phyloP scores from a whole-genome alignment of 2,797 vertebrate genomes.

The Hoplostethus mediterraneus region DNA sequence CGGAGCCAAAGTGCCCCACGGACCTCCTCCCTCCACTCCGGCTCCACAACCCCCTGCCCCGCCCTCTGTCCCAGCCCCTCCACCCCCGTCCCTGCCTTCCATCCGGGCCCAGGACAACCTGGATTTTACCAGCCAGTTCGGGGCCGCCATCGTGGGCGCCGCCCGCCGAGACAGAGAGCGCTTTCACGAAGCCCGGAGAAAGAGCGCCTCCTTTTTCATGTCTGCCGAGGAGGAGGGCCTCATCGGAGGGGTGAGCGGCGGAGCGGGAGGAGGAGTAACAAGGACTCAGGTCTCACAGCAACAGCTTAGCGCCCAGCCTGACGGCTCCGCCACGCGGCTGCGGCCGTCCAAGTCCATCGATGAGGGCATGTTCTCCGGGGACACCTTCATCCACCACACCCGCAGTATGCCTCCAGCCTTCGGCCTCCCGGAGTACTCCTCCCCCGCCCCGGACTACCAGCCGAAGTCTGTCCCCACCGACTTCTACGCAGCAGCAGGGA shows the following conservation, averaged over 20 bases:
- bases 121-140: constrained; percentile 93
- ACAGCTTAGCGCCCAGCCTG: constrained; percentile 79
- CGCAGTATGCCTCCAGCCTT: constrained; percentile 90
- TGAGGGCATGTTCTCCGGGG: constrained; percentile 93
- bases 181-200: constrained; percentile 90
- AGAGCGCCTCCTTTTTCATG: constrained; percentile 92
- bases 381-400: constrained; percentile 90
- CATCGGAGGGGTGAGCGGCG: constrained; percentile 57
- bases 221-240: constrained; percentile 90
- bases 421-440: constrained; percentile 84
- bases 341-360: constrained; percentile 95
- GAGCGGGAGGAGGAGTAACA: constrained; percentile 53
- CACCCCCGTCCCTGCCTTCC: constrained; percentile 81
- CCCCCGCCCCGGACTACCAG: constrained; percentile 83
- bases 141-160: constrained; percentile 87
- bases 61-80: constrained; percentile 81
- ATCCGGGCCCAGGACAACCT: constrained; percentile 84
- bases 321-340: constrained; percentile 83
- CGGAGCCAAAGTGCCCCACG: constrained; percentile 80
- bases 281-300: constrained; percentile 80
- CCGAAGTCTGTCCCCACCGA: constrained; percentile 87
- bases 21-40: constrained; percentile 77
- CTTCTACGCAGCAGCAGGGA: constrained; percentile 79
- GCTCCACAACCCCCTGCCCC: constrained; percentile 86
- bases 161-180: constrained; percentile 86